Conservation (phyloP, 1,140 invertebrate species). For the Pachyrhynchus sulphureomaculatus region DNA sequence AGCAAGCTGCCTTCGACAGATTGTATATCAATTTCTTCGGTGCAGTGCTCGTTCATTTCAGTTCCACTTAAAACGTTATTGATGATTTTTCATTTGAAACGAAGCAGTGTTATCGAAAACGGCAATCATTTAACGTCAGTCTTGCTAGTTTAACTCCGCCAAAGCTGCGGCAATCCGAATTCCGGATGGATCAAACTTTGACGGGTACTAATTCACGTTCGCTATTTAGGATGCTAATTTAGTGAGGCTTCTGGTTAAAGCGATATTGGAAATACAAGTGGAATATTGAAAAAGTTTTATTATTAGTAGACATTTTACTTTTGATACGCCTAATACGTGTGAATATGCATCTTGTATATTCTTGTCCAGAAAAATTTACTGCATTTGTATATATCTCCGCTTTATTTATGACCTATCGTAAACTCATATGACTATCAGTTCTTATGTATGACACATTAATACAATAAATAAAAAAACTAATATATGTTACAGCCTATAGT, state of each 20-base stretch:
- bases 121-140: slow-evolving; percentile 18
- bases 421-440: no score
- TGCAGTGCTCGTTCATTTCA: slow-evolving; percentile 2
- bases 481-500: no score
- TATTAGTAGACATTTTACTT: no score
- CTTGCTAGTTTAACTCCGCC: slow-evolving; percentile 10
- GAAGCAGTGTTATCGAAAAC: slow-evolving; percentile 11
- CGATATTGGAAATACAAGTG: background rate
- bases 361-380: no score
- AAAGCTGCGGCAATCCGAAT: slow-evolving; percentile 11
- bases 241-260: background rate
- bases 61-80: slow-evolving; percentile 13
- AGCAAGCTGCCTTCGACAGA: background rate
- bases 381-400: no score
- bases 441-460: no score
- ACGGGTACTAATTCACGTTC: slow-evolving; percentile 10
- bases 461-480: no score
- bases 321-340: no score
- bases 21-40: slow-evolving; percentile 8
- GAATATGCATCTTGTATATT: no score
- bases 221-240: slow-evolving; percentile 31
- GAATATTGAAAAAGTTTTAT: no score
- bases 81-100: slow-evolving; percentile 13
- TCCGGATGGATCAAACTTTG: slow-evolving; percentile 15
- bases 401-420: no score